Evolutionary conservation across 2,888 invertebrate species (phyloP).

Genomic region (Drosophila quinaria): DNA sequence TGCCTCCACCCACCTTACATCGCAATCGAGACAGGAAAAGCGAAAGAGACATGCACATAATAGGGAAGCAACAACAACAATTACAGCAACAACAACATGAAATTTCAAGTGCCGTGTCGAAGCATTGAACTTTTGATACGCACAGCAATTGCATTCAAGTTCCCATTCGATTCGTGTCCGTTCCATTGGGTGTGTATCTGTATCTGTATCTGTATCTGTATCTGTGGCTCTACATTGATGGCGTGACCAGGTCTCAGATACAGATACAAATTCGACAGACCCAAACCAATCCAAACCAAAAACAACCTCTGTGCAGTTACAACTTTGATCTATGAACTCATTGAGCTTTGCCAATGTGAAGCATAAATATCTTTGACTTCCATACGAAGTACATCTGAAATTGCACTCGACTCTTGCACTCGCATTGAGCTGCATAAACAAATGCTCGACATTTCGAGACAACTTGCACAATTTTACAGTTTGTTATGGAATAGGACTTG

Average conservation of each 20-base stretch:
- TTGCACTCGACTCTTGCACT: conserved; percentile 10
- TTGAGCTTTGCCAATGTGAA: conserved; percentile 23
- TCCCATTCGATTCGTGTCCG: conserved; percentile 22
- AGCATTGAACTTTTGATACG: conserved; percentile 58
- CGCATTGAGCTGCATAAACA: conserved; percentile 9
- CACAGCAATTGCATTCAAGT: conserved; percentile 25
- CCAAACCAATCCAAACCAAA: neutral
- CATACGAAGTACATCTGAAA: neutral
- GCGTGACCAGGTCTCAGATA: conserved; percentile 31
- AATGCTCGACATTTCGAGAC: conserved; percentile 4
- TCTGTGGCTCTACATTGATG: conserved; percentile 19
- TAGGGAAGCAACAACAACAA: neutral
- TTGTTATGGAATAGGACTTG: conserved; percentile 2
- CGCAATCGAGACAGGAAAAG: neutral
- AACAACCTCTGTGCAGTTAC: conserved; percentile 6
- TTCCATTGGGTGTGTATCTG: conserved; percentile 1
- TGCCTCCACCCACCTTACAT: neutral
- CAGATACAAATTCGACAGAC: conserved; percentile 20
- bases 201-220: neutral
- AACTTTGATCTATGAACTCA: conserved; percentile 34
- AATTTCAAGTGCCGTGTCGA: conserved; percentile 58
- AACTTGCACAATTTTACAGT: conserved; percentile 12
- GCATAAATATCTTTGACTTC: conserved; percentile 16
- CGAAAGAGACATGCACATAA: conserved; percentile 10
- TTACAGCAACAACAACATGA: conserved; percentile 20